Evolutionary conservation across 2,888 invertebrate genomes (phyloP), one percentile per base, ranked within the genome.

Genomic region (Lacanobia oleracea): DNA sequence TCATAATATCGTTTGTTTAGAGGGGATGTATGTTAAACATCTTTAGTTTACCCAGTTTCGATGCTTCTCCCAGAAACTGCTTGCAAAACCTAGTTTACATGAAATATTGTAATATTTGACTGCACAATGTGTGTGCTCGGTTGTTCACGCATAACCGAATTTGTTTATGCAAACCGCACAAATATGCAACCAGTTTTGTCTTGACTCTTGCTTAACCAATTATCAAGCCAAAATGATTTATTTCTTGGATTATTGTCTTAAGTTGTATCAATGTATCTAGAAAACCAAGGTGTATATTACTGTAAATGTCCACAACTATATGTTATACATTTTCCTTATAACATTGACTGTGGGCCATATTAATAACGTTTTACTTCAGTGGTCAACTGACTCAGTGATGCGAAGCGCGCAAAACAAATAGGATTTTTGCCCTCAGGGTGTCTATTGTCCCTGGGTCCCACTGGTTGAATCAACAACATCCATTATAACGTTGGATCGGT

Each of bases 401-500:
- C 68, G 66, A 56, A 59, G 57, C 82, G 75, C 68, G 72, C 79
- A 64, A 71, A 81, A 77, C 75, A 82, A 86, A 88, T 88, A 81
- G 81, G 83, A 87, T 89, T 88, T 89, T 88, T 83, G 81, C 88
- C 77, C 80, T 81, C 75, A 43, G 87, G 87, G 86, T 83, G 85
- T 86, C 83, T 84, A 88, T 92, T 90, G 88, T 89, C 87, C 83
- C 83, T 89, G 88, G 88, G 77, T 86, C 85, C 83, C 83, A 83
- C 82, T 81, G 82, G 85, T 83, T 84, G 75, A 84, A 83, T 86
- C 77, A 80, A 76, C 86, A 83, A 75, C 86, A 83, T 86, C 84
- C 88, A 90, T 92, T 92, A 92, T 87, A 82, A 87, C 89, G 88
- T 85, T 87, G 88, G 90, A 88, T 91, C 90, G 86, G 88, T 89